Conservation (phyloP, 2,888 invertebrate genomes). For the Parnassius smintheus region DNA sequence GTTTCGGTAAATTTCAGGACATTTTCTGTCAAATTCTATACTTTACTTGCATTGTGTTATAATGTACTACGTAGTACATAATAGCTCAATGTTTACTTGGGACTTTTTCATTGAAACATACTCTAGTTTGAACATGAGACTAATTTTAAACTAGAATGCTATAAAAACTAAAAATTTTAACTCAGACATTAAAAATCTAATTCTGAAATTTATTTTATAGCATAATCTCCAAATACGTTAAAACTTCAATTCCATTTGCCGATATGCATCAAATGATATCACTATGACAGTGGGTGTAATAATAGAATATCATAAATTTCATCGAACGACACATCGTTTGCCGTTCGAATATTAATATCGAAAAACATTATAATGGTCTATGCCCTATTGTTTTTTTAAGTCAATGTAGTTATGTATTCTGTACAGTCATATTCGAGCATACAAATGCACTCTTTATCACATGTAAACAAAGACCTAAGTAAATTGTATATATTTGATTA, state of each 20-base stretch:
- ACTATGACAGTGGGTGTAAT: constrained; percentile 35
- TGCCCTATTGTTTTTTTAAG: constrained; percentile 31
- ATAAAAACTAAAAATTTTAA: neutral
- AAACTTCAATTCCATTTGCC: neutral
- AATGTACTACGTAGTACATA: no score
- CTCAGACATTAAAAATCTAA: neutral
- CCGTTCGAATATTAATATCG: constrained; percentile 41
- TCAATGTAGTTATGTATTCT: constrained; percentile 19
- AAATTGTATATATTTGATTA: neutral
- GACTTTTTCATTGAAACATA: no score
- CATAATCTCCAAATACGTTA: neutral
- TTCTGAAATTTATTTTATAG: no score
- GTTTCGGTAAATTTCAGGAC: no score
- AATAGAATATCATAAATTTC: constrained; percentile 50
- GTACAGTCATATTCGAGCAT: constrained; percentile 4
- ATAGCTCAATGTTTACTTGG: no score
- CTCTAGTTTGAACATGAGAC: no score
- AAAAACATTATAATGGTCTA: constrained; percentile 31
- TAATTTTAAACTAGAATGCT: neutral
- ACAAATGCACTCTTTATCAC: constrained; percentile 22
- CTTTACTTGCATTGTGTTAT: no score
- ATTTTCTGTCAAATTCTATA: no score
- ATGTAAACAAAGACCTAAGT: constrained; percentile 6
- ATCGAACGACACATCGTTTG: constrained; percentile 39
- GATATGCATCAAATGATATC: constrained; percentile 43